Base-by-base conservation (phyloP, 2,797 vertebrate genomes). In the Bucorvus abyssinicus region DNA sequence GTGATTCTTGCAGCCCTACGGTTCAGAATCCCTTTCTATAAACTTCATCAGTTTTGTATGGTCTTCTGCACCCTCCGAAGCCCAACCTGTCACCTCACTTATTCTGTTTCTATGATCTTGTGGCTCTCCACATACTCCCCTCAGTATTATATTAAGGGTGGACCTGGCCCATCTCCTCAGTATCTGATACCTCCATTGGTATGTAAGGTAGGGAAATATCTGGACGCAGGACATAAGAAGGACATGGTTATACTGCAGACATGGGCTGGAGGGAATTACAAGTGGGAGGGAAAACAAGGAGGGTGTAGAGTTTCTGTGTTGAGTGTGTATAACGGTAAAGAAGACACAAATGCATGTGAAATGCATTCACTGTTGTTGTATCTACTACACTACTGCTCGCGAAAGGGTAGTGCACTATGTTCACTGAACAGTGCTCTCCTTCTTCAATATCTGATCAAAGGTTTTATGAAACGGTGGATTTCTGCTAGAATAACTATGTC, bases 351-450 rank as follows among this genome's bases (percentile, higher is more conserved):
- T 10, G 5, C 8, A 30, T 7, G 20, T 9, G 73, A 69, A 90
- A 84, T 0, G 0, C 13, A 53, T 61, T 57, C 15, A 32, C 0
- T 55, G 38, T 7, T 23, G 11, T 12, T 20, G 8, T 21, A 49
- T 17, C 45, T 40, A 40, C 38, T 40, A 40, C 12, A 40, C 38
- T 40, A 44, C n/a, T 20, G 38, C 29, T 61, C 20, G 63, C 5
- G 7, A 59, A 90, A 63, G 27, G n/a, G 18, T 23, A n/a, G 14
- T 10, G 14, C 27, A 59, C 1, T 2, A 38, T 44, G 29, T 20
- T 42, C 30, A 34, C 47, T 57, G 19, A 59, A 40, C 4, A 34
- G 29, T 6, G 17, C 34, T 32, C 24, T 80, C 22, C 19, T 77
- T 80, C 74, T 34, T 8, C 84, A 86, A 21, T 38, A 70, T 8